Evolutionary conservation across 2,888 invertebrate genomes (phyloP).

Genomic region (Pilophorus perplexus): DNA sequence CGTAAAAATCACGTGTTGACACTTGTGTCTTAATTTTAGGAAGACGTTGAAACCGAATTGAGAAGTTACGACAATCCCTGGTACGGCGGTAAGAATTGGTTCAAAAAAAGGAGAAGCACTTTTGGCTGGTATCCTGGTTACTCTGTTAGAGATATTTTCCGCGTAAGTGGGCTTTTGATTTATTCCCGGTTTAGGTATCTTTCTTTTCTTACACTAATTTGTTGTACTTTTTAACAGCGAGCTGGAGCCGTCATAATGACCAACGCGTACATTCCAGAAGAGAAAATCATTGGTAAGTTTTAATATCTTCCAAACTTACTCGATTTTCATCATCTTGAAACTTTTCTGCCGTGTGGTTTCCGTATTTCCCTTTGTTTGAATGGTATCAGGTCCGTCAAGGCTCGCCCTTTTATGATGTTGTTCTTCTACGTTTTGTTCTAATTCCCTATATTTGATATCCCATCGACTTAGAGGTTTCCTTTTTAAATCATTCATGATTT

Average conservation of each 20-base stretch:
- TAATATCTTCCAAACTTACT: background rate
- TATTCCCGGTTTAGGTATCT: no score
- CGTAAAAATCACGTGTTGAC: background rate
- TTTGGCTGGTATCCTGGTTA: background rate
- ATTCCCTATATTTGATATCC: no score
- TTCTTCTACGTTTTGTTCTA: no score
- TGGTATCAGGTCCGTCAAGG: no score
- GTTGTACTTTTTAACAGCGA: slow-evolving; percentile 66
- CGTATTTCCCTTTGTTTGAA: background rate
- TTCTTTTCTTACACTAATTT: no score
- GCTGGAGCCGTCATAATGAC: slow-evolving; percentile 72
- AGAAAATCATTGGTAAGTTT: slow-evolving; percentile 63
- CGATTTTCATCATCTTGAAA: background rate
- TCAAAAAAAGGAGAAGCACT: background rate
- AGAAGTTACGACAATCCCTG: slow-evolving; percentile 1
- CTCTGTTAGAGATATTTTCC: background rate
- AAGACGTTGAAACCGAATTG: slow-evolving; percentile 24
- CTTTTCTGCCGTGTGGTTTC: background rate
- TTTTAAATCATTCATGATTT: no score
- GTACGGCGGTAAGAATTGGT: background rate
- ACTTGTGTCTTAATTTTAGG: slow-evolving; percentile 2
- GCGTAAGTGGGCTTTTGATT: background rate
- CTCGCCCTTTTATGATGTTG: no score
- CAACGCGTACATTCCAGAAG: slow-evolving; percentile 66
- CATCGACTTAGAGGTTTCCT: no score